Conservation (phyloP, 2,797 vertebrate genomes). For the Sebastes elongatus region DNA sequence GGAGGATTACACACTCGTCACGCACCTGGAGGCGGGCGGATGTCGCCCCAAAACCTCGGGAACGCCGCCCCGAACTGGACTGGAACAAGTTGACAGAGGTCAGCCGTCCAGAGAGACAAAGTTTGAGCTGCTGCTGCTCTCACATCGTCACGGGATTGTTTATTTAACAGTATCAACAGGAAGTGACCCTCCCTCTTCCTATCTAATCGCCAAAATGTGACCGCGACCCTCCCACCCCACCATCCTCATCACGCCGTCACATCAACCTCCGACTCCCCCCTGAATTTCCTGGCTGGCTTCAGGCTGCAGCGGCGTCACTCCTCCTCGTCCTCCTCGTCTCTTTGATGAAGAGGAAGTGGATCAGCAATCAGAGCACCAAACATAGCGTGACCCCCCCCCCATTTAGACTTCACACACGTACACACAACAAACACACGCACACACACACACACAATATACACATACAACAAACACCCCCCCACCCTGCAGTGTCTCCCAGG, state of each 20-base stretch:
- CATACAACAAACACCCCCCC: slow-evolving; percentile 3
- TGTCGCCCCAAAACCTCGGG: neutral
- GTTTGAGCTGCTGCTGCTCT: neutral
- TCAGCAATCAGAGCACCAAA: slow-evolving; percentile 43
- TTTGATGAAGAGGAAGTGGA: slow-evolving; percentile 62
- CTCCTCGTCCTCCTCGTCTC: slow-evolving; percentile 17
- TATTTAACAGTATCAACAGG: neutral
- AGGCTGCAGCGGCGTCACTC: neutral
- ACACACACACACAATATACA: neutral
- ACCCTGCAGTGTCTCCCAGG: slow-evolving; percentile 40
- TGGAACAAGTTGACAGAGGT: neutral
- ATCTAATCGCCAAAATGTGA: neutral
- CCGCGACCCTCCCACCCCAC: neutral
- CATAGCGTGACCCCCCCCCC: slow-evolving; percentile 24
- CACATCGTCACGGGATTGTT: neutral
- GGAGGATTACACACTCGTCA: slow-evolving; percentile 24
- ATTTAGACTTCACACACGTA: neutral
- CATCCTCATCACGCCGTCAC: neutral
- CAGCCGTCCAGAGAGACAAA: no score
- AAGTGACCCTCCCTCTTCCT: slow-evolving; percentile 10
- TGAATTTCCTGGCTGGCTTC: neutral
- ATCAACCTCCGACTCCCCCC: neutral
- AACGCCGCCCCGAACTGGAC: neutral
- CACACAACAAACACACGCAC: neutral
- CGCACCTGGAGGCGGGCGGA: neutral